Conservation (phyloP, 2,113 vertebrate genomes). For the Bos javanicus region DNA sequence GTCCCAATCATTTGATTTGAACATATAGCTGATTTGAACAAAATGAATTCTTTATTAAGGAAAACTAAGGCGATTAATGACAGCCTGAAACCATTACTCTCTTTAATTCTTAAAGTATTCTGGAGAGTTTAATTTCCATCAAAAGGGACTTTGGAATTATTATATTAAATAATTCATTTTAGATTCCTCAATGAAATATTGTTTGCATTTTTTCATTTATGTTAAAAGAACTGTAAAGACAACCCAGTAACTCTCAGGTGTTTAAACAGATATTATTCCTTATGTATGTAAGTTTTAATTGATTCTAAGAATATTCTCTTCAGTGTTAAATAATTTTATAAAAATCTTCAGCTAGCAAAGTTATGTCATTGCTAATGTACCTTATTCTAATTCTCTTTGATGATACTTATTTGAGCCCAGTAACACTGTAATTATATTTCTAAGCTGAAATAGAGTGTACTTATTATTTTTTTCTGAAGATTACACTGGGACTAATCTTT, state of each 20-base stretch:
- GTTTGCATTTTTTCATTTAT: constrained; percentile 59
- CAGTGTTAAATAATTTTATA: constrained; percentile 65
- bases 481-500: constrained; percentile 16
- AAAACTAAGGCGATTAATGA: background rate
- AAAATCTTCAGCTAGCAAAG: constrained; percentile 18
- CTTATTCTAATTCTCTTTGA: constrained; percentile 35
- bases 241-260: constrained; percentile 38
- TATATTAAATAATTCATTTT: constrained; percentile 35
- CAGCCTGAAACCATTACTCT: background rate
- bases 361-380: constrained; percentile 38
- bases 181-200: constrained; percentile 48
- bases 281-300: constrained; percentile 67
- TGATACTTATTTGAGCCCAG: background rate
- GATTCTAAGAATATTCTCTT: constrained; percentile 48
- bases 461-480: constrained; percentile 52
- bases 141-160: constrained; percentile 16
- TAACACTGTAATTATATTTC: constrained; percentile 47
- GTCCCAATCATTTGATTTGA: background rate
- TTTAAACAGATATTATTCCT: constrained; percentile 26
- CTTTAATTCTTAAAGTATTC: background rate
- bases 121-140: constrained; percentile 20
- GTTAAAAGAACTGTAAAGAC: constrained; percentile 8
- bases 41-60: background rate
- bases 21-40: background rate
- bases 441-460: constrained; percentile 41